Evolutionary conservation across 2,888 invertebrate species (phyloP).

Genomic region (Flexamia atlantica): DNA sequence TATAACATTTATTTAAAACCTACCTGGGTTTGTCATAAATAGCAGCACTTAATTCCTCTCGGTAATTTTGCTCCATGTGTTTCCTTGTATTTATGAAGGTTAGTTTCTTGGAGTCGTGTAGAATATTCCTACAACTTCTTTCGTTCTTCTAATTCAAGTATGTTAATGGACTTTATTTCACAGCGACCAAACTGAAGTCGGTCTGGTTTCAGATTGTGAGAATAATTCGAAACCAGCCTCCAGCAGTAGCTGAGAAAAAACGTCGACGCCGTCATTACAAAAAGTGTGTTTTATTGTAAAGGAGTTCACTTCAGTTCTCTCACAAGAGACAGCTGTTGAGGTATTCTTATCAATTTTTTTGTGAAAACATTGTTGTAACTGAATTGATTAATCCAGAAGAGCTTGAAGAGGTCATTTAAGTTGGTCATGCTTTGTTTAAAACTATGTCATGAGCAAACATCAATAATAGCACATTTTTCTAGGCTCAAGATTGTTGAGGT

Average conservation of each 20-base stretch:
- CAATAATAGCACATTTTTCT: not conserved
- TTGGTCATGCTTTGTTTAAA: not conserved
- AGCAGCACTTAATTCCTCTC: too few species aligned
- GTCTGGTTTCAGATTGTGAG: constrained; percentile 81
- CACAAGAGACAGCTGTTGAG: not conserved
- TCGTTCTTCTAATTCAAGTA: too few species aligned
- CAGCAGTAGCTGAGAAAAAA: constrained; percentile 82
- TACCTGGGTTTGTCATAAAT: too few species aligned
- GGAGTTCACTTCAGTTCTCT: not conserved
- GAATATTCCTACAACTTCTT: too few species aligned
- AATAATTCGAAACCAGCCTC: constrained; percentile 87
- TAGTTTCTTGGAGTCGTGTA: too few species aligned
- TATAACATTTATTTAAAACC: too few species aligned
- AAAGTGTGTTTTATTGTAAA: constrained; percentile 77
- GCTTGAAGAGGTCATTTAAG: not conserved
- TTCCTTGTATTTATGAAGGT: too few species aligned
- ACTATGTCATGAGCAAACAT: not conserved
- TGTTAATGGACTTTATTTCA: too few species aligned
- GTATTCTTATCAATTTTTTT: not conserved
- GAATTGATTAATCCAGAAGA: not conserved
- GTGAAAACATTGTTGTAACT: not conserved
- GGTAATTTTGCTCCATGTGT: too few species aligned
- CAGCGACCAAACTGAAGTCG: too few species aligned
- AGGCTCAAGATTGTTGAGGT: not conserved
- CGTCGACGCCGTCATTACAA: constrained; percentile 78